These are phyloP conservation scores for Drosophila limbata DNA, from an alignment of 2,888 invertebrate species.

Conservation along the genomic window DNA sequence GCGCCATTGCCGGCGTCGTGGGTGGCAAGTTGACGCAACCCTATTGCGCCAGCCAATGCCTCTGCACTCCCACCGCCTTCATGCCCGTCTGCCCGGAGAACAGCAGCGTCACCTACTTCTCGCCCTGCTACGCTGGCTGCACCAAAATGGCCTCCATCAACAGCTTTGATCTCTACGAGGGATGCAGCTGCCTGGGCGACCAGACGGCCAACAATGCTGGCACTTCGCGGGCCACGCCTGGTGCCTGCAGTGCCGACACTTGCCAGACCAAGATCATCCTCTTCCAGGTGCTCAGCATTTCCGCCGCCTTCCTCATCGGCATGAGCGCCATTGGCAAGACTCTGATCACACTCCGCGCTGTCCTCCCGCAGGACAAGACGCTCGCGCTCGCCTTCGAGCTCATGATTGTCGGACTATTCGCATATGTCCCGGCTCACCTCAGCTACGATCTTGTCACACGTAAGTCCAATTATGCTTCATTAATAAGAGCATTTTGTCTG, in stretches of 20 bases:
- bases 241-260: conserved; percentile 86
- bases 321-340: conserved; percentile 85
- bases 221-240: conserved; percentile 85
- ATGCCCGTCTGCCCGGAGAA: conserved; percentile 88
- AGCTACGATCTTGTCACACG: conserved; percentile 88
- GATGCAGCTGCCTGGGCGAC: conserved; percentile 86
- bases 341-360: conserved; percentile 87
- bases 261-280: conserved; percentile 86
- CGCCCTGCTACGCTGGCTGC: conserved; percentile 92
- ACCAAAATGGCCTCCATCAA: conserved; percentile 84
- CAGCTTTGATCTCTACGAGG: conserved; percentile 85
- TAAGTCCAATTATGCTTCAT: too few relatives aligned
- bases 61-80: conserved; percentile 86
- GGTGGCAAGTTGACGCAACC: conserved; percentile 85
- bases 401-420: conserved; percentile 86
- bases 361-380: conserved; percentile 88
- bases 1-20: conserved; percentile 86
- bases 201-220: conserved; percentile 59
- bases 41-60: conserved; percentile 87
- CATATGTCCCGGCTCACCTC: conserved; percentile 88
- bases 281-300: conserved; percentile 85
- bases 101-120: conserved; percentile 88
- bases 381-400: conserved; percentile 87
- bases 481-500: too few relatives aligned
- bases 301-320: conserved; percentile 84